These are phyloP conservation scores for Tautogolabrus adspersus DNA, from an alignment of 2,113 vertebrate species.

Conservation along the genomic window DNA sequence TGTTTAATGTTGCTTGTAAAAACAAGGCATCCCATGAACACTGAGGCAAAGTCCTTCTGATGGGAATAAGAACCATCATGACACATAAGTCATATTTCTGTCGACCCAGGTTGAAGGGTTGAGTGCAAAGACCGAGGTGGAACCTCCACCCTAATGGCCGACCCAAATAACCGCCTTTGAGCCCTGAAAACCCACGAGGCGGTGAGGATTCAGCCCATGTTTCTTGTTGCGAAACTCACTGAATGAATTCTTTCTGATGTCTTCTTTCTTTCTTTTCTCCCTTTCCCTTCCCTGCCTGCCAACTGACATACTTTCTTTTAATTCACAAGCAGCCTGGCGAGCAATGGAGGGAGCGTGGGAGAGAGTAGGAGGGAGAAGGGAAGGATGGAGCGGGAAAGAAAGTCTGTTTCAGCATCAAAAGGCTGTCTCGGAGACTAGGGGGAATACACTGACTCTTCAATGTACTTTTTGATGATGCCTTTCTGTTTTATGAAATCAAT, in stretches of 20 bases:
- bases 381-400: slow-evolving; percentile 65
- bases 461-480: slow-evolving; percentile 72
- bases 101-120: not conserved
- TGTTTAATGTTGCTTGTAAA: slow-evolving; percentile 33
- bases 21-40: slow-evolving; percentile 1
- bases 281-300: slow-evolving; percentile 40
- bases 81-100: not conserved
- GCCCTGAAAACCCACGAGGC: slow-evolving; percentile 10
- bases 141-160: slow-evolving; percentile 15
- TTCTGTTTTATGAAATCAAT: slow-evolving; percentile 63
- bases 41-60: not conserved
- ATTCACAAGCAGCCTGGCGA: slow-evolving; percentile 67
- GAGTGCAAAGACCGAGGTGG: slow-evolving; percentile 13
- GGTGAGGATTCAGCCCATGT: slow-evolving; percentile 23
- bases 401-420: slow-evolving; percentile 75
- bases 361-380: slow-evolving; percentile 59
- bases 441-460: slow-evolving; percentile 66
- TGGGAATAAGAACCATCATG: not conserved
- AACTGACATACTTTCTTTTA: slow-evolving; percentile 80
- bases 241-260: slow-evolving; percentile 82
- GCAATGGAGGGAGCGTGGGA: slow-evolving; percentile 67
- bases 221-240: slow-evolving; percentile 48
- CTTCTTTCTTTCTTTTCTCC: slow-evolving; percentile 46
- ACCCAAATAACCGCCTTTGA: slow-evolving; percentile 51
- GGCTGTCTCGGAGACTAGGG: slow-evolving; percentile 61